A percentile compares a stretch with the other conserved stretches of the same genome.
Conservation (phyloP, 1,140 invertebrate genomes). For the Cydia fagiglandana region DNA sequence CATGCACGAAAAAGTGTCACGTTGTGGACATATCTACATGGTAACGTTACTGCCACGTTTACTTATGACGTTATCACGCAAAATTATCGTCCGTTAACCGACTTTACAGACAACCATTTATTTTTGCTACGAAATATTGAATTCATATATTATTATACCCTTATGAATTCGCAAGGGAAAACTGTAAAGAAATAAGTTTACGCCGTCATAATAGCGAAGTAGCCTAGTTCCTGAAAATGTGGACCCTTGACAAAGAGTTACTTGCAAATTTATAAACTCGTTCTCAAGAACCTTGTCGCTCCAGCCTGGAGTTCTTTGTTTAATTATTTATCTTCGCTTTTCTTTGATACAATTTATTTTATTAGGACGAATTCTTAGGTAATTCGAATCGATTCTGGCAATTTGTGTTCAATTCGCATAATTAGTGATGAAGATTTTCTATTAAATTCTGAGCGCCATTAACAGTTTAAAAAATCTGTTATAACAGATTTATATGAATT, state of each 20-base stretch:
- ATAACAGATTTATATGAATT: too few relatives aligned
- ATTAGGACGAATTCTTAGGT: neutral
- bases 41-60: too few relatives aligned
- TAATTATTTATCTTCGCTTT: neutral
- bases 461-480: neutral
- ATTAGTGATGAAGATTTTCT: neutral
- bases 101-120: too few relatives aligned
- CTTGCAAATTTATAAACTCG: constrained; percentile 15
- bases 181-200: neutral
- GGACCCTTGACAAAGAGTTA: constrained; percentile 12
- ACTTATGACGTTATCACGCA: too few relatives aligned
- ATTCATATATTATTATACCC: neutral
- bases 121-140: too few relatives aligned
- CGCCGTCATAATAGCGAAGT: neutral
- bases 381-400: too few relatives aligned
- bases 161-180: neutral
- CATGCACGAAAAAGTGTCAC: too few relatives aligned
- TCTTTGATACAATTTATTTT: neutral
- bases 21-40: too few relatives aligned
- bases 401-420: too few relatives aligned
- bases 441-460: neutral
- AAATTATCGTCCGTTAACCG: too few relatives aligned
- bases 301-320: neutral
- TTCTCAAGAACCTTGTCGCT: neutral
- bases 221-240: constrained; percentile 1